Percentiles rank a stretch among this genome's conserved stretches.
These are phyloP conservation scores for Epinephelus coioides DNA, from an alignment of 2,797 vertebrate genomes.

Conservation along the genomic window DNA sequence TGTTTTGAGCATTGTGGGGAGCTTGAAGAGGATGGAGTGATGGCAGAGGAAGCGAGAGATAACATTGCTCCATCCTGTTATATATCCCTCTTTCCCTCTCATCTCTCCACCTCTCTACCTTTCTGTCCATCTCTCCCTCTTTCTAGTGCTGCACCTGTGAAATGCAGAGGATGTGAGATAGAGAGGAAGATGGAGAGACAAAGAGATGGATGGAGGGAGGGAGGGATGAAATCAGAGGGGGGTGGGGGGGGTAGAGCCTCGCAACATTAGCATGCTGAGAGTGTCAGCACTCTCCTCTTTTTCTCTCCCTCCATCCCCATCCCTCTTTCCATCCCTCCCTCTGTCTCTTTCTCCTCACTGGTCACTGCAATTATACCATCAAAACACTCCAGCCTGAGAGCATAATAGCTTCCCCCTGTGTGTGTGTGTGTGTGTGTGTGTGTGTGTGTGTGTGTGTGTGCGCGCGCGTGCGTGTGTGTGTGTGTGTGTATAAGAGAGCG, in stretches of 20 bases:
- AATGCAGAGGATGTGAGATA: conserved; percentile 70
- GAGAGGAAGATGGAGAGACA: conserved; percentile 79
- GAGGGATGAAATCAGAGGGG: conserved; percentile 54
- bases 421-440: conserved; percentile 51
- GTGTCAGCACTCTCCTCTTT: conserved; percentile 84
- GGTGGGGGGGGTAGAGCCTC: conserved; percentile 57
- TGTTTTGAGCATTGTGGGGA: conserved; percentile 74
- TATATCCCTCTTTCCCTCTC: conserved; percentile 66
- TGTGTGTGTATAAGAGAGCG: conserved; percentile 8
- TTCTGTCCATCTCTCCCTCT: conserved; percentile 61
- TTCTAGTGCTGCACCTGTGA: conserved; percentile 83
- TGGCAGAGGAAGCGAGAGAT: conserved; percentile 64
- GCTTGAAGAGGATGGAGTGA: conserved; percentile 80
- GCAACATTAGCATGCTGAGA: conserved; percentile 88
- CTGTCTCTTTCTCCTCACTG: conserved; percentile 83
- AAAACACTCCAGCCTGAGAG: conserved; percentile 90
- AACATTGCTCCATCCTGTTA: conserved; percentile 79
- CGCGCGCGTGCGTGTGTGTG: conserved; percentile 42
- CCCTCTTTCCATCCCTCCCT: conserved; percentile 81
- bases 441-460: conserved; percentile 50
- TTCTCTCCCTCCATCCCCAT: conserved; percentile 79
- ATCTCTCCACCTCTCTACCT: conserved; percentile 62
- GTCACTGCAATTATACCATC: conserved; percentile 91
- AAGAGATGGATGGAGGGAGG: conserved; percentile 63
- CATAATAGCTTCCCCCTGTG: conserved; percentile 86